Percentiles rank a stretch among this genome's conserved stretches.
Conservation (phyloP, 2,888 invertebrate genomes). For the Carterocephalus palaemon region DNA sequence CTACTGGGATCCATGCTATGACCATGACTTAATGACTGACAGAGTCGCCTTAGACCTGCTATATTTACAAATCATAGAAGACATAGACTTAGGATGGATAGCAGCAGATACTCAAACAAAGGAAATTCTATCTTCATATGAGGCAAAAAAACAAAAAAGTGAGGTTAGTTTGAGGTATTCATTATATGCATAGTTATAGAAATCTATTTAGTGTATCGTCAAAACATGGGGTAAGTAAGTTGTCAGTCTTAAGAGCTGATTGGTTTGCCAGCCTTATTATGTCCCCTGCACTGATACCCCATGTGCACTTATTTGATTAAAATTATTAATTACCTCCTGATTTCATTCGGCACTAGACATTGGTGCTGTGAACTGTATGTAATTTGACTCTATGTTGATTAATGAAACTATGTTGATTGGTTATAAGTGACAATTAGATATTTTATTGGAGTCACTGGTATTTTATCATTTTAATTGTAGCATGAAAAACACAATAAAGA, state of each 20-base stretch:
- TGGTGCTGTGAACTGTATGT: no score
- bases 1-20: conserved; percentile 93
- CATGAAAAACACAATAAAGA: no score
- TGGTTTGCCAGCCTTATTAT: no score
- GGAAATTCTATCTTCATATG: conserved; percentile 83
- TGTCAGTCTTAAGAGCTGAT: no score
- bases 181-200: neutral
- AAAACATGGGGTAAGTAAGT: no score
- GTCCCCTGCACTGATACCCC: no score
- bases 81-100: conserved; percentile 93
- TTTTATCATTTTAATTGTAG: conserved; percentile 13
- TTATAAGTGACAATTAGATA: conserved; percentile 6
- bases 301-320: no score
- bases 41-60: conserved; percentile 90
- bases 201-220: no score
- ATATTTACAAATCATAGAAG: conserved; percentile 91
- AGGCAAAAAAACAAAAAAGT: conserved; percentile 87
- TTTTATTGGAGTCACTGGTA: conserved; percentile 12
- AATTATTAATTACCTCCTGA: no score
- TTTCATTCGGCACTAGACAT: no score
- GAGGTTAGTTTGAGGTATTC: conserved; percentile 80
- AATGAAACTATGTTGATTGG: conserved; percentile 6
- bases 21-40: conserved; percentile 89
- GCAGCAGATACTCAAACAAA: conserved; percentile 83
- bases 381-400: neutral